These are phyloP conservation scores for Acrobasis suavella DNA, from an alignment of 2,888 invertebrate genomes.

Conservation along the genomic window DNA sequence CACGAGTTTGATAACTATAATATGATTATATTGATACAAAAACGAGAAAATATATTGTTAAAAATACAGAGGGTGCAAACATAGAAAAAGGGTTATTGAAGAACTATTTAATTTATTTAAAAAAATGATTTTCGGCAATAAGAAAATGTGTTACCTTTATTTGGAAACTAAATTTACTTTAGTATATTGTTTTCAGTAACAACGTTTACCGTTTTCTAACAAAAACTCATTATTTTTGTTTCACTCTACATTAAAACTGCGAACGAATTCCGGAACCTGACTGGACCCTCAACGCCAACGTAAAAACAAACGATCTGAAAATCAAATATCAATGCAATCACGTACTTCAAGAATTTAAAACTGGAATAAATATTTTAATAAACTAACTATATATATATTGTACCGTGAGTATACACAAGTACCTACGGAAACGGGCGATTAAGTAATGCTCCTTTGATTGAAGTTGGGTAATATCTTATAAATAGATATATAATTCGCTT, in stretches of 20 bases:
- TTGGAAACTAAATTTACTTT: background rate
- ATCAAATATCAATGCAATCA: constrained; percentile 59
- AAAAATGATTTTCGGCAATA: background rate
- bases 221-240: background rate
- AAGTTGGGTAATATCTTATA: too few relatives aligned
- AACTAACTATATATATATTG: background rate
- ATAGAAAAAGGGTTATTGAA: background rate
- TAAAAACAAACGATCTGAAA: constrained; percentile 60
- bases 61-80: background rate
- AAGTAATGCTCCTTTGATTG: background rate
- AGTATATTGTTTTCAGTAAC: background rate
- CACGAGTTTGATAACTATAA: background rate
- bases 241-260: constrained; percentile 4
- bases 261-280: constrained; percentile 38
- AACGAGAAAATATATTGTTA: background rate
- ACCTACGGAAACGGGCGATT: background rate
- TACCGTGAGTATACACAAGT: background rate
- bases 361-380: background rate
- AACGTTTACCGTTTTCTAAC: background rate
- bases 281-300: constrained; percentile 51
- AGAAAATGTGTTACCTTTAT: background rate
- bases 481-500: too few relatives aligned
- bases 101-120: background rate
- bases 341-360: constrained; percentile 23
- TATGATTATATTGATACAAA: background rate